Base-by-base conservation (phyloP, 2,888 invertebrate genomes). In the Abscondita cerata region DNA sequence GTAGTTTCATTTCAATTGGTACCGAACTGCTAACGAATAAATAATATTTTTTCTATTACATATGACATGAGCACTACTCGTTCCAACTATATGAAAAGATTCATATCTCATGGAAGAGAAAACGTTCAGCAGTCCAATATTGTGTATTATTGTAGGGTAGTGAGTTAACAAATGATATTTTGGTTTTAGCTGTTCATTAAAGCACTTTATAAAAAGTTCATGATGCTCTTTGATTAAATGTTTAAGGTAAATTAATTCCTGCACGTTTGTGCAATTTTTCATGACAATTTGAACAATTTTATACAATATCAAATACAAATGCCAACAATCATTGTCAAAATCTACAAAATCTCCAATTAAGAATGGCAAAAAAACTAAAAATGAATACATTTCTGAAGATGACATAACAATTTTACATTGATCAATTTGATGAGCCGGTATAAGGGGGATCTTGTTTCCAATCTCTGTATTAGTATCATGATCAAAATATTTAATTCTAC, bases 161-260 rank as follows among this genome's bases (percentile, higher is more conserved):
- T 66, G 64, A 8, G 51, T 8, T 9, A 66, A 18, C 19, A 57
- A 55, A 48, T 68, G 64, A 44, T 62, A 55, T 62, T 66, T 68
- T 15, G 62, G 59, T 20, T 56, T 62, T 16, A 68, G 44, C 33
- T 47, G 33, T 33, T 47, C 31, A 12, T 59, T 38, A 34, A 66
- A 62, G 8, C 61, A 15, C 8, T 46, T 8, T 13, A 64, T 56
- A 15, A 58, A 67, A 8, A 58, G 12, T 20, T 12, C 15, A 41
- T 66, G 51, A 20, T 63, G 67, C n/a, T 52, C 46, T 25, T 20
- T 11, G n/a, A 68, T 54, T 34, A 64, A 20, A 25, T 20, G n/a
- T 16, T 41, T 16, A 15, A 66, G 57, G n/a, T 44, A 52, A 18
- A 25, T 44, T 19, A 59, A 36, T 46, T 52, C 41, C 2, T 12